Percentiles rank a stretch among this genome's conserved stretches.
phyloP scores from a whole-genome alignment of 2,113 vertebrate species.

The Columba livia region DNA sequence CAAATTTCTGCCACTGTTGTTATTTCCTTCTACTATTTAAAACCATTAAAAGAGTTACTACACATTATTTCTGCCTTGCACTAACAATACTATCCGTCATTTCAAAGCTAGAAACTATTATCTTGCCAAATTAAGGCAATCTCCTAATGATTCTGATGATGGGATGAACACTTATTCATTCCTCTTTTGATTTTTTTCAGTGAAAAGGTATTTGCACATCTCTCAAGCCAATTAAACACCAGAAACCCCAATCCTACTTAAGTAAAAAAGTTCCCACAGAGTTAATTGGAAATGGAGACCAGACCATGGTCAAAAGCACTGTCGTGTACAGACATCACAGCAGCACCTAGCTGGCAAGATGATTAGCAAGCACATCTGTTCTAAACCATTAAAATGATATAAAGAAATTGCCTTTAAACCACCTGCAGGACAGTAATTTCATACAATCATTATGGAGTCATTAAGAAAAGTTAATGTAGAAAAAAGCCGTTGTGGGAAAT shows the following conservation, averaged over 20 bases:
- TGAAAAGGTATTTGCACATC: background rate
- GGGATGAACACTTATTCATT: background rate
- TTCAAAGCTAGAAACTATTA: background rate
- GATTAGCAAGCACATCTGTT: constrained; percentile 50
- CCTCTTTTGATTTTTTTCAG: background rate
- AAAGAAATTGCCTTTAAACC: constrained; percentile 54
- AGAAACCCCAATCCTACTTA: background rate
- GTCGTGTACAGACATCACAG: background rate
- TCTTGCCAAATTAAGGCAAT: background rate
- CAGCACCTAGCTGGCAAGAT: constrained; percentile 32
- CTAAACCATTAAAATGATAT: constrained; percentile 55
- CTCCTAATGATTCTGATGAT: background rate
- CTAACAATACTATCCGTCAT: background rate
- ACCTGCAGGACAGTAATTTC: constrained; percentile 54
- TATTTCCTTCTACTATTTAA: background rate
- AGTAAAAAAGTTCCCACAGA: background rate
- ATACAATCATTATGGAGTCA: constrained; percentile 19
- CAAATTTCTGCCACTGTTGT: background rate
- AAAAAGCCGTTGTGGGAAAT: background rate
- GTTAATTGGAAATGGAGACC: background rate
- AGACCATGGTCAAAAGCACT: background rate
- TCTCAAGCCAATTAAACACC: background rate
- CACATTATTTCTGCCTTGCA: background rate
- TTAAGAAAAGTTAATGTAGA: constrained; percentile 46
- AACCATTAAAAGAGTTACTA: background rate